Evolutionary conservation across 2,113 vertebrate genomes (phyloP).

Genomic region (Fulmarus glacialis): DNA sequence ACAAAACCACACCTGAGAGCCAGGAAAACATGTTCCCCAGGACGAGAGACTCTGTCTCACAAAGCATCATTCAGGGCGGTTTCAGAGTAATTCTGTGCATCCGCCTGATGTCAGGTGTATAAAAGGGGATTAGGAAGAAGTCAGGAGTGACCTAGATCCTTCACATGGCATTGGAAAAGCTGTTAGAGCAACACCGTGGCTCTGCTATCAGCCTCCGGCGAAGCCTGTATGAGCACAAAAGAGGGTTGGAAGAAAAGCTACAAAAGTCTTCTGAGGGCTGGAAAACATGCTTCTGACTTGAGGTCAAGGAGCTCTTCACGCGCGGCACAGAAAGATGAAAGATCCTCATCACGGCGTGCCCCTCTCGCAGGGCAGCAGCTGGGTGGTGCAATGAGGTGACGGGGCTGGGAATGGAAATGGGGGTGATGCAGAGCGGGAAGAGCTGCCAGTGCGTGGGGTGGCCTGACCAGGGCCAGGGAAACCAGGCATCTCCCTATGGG

Average conservation of each 20-base stretch:
- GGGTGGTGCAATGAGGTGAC: neutral
- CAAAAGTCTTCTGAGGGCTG: neutral
- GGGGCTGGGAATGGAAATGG: neutral
- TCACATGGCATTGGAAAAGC: neutral
- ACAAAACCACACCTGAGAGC: neutral
- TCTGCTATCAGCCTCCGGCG: neutral
- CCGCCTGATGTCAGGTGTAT: neutral
- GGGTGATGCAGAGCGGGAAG: neutral
- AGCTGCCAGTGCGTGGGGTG: neutral
- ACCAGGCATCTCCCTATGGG: rapidly evolving
- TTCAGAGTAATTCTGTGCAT: neutral
- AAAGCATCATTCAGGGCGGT: neutral
- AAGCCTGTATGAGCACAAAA: neutral
- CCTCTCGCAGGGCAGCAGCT: rapidly evolving
- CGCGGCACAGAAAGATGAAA: neutral
- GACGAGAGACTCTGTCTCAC: neutral
- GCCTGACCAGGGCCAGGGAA: neutral
- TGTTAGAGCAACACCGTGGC: neutral
- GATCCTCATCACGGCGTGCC: neutral
- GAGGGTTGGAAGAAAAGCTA: neutral
- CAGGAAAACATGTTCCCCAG: neutral
- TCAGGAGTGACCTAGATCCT: constrained; percentile 61
- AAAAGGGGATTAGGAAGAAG: constrained; percentile 8
- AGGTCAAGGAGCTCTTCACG: neutral
- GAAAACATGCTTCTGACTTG: neutral